Percentiles rank a stretch among this genome's conserved stretches.
phyloP scores from a whole-genome alignment of 2,113 vertebrate species.

The Donacobius atricapilla region DNA sequence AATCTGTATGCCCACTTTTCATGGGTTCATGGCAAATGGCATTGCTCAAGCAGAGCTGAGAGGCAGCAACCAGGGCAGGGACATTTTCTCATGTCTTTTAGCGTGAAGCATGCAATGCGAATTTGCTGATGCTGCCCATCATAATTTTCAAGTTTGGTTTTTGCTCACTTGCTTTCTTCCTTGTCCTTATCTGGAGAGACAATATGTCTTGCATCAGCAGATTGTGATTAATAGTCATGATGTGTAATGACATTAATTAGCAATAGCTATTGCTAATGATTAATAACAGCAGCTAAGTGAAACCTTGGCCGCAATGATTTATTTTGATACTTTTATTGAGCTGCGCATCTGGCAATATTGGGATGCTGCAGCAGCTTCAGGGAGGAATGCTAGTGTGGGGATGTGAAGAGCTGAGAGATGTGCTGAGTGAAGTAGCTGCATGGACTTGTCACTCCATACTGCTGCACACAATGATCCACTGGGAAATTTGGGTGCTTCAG shows the following conservation, averaged over 20 bases:
- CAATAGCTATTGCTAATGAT: conserved; percentile 43
- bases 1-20: not conserved
- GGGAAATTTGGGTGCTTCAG: not conserved
- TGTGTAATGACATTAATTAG: conserved; percentile 57
- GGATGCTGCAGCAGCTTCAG: not conserved
- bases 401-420: not conserved
- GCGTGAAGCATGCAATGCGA: not conserved
- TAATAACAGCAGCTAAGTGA: conserved; percentile 44
- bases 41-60: not conserved
- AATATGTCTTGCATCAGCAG: conserved; percentile 35
- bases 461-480: not conserved
- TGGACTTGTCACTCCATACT: not conserved
- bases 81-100: not conserved
- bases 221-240: conserved; percentile 37
- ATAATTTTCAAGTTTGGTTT: not conserved
- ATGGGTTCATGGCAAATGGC: not conserved
- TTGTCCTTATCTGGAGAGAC: not conserved
- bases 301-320: conserved; percentile 24
- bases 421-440: not conserved
- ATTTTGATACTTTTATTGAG: not conserved
- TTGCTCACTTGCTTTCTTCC: not conserved
- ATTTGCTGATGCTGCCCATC: not conserved
- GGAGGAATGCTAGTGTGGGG: not conserved
- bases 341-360: not conserved
- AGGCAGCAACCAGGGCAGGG: not conserved